phyloP scores from a whole-genome alignment of 2,797 vertebrate genomes.

The Sebastiscus tertius region DNA sequence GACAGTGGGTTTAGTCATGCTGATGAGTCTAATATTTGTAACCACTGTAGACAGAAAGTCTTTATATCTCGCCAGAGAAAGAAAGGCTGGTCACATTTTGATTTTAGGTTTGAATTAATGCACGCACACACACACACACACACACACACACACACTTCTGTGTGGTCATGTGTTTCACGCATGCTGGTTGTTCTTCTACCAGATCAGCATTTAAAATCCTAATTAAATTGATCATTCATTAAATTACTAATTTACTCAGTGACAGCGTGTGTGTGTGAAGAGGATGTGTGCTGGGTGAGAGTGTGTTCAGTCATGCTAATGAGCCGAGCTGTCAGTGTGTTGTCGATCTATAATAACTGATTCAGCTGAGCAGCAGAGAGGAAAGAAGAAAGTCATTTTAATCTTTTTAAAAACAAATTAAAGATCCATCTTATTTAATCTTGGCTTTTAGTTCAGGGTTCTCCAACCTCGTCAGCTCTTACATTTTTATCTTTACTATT shows the following conservation, averaged over 20 bases:
- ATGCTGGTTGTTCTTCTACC: neutral
- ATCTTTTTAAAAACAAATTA: neutral
- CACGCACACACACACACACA: neutral
- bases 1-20: too few species aligned
- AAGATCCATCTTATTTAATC: neutral
- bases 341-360: neutral
- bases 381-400: neutral
- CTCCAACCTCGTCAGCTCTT: neutral
- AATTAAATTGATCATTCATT: neutral
- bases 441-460: neutral
- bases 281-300: neutral
- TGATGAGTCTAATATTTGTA: neutral
- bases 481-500: neutral
- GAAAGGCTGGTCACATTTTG: neutral
- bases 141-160: neutral
- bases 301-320: neutral
- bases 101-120: neutral
- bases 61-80: neutral
- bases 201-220: neutral
- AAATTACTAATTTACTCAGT: constrained; percentile 1
- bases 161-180: neutral
- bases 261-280: neutral
- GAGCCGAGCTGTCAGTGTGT: neutral
- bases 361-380: neutral
- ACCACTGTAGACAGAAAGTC: neutral